Percentiles rank a stretch among this genome's conserved stretches.
Evolutionary conservation across 2,797 vertebrate species (phyloP).

Genomic region (Enteromius unitaeniatus): DNA sequence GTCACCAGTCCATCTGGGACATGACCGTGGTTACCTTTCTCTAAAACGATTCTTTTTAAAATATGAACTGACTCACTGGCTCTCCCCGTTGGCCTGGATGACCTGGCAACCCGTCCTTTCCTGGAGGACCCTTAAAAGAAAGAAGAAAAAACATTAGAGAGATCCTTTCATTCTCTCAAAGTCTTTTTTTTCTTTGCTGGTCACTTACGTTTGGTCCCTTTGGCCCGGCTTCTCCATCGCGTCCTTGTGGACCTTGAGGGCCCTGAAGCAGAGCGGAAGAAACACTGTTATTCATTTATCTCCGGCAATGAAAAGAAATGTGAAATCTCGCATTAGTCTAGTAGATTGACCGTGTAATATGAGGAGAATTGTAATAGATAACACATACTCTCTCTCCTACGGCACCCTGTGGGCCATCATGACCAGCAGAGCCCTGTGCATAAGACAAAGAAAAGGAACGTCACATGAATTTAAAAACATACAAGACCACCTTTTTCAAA

Average conservation of each 20-base stretch:
- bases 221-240: slow-evolving; percentile 83
- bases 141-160: background rate
- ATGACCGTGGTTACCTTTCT: background rate
- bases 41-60: background rate
- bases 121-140: slow-evolving; percentile 83
- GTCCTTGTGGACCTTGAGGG: slow-evolving; percentile 86
- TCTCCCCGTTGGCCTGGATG: slow-evolving; percentile 94
- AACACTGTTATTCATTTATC: slow-evolving; percentile 19
- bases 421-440: slow-evolving; percentile 84
- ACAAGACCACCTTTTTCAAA: background rate
- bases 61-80: slow-evolving; percentile 78
- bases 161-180: background rate
- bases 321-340: slow-evolving; percentile 31
- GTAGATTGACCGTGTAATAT: slow-evolving; percentile 39
- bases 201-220: slow-evolving; percentile 89
- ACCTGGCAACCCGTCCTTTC: slow-evolving; percentile 90
- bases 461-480: slow-evolving; percentile 39
- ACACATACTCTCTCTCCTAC: slow-evolving; percentile 85
- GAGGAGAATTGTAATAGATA: slow-evolving; percentile 30
- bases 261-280: slow-evolving; percentile 76
- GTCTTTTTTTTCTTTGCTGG: slow-evolving; percentile 27
- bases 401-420: slow-evolving; percentile 84
- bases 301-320: slow-evolving; percentile 32
- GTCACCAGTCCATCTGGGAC: background rate
- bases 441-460: slow-evolving; percentile 39